These are phyloP conservation scores for Ichneumoninae sp. DNA, from an alignment of 2,888 invertebrate species.

Conservation along the genomic window DNA sequence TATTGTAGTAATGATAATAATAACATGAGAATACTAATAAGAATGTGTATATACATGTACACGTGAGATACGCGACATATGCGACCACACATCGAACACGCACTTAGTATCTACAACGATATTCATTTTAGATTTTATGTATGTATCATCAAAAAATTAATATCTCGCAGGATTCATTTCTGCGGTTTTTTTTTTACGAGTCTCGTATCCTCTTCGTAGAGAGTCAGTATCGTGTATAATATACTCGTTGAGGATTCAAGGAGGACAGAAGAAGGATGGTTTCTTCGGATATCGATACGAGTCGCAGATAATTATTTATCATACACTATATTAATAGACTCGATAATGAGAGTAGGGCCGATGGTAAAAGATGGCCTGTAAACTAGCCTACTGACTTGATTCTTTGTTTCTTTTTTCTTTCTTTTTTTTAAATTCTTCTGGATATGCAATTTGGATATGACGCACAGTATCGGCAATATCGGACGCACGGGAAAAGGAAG, in stretches of 20 bases:
- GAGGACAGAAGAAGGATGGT: not conserved
- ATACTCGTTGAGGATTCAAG: constrained; percentile 2
- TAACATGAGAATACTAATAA: constrained; percentile 53
- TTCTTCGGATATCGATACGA: constrained; percentile 2
- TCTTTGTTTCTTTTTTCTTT: constrained; percentile 9
- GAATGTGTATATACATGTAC: constrained; percentile 65
- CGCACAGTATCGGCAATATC: constrained; percentile 32
- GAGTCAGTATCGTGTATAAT: not conserved
- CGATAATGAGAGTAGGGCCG: constrained; percentile 48
- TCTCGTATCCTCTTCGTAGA: not conserved
- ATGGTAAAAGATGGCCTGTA: constrained; percentile 48
- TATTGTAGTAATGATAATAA: constrained; percentile 54
- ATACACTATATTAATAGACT: constrained; percentile 53
- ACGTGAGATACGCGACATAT: constrained; percentile 60
- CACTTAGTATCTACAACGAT: constrained; percentile 55
- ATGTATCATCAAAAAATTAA: constrained; percentile 51
- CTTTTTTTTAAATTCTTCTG: not conserved
- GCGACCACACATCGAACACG: constrained; percentile 60
- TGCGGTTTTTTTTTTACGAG: constrained; percentile 18
- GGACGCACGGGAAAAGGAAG: constrained; percentile 18
- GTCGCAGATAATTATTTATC: constrained; percentile 33
- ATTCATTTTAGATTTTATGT: constrained; percentile 26
- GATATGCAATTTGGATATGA: constrained; percentile 49
- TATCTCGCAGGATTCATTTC: constrained; percentile 15
- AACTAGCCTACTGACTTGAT: constrained; percentile 54